These are phyloP conservation scores for Diorhabda elongata DNA, from an alignment of 1,140 invertebrate species.

Conservation along the genomic window DNA sequence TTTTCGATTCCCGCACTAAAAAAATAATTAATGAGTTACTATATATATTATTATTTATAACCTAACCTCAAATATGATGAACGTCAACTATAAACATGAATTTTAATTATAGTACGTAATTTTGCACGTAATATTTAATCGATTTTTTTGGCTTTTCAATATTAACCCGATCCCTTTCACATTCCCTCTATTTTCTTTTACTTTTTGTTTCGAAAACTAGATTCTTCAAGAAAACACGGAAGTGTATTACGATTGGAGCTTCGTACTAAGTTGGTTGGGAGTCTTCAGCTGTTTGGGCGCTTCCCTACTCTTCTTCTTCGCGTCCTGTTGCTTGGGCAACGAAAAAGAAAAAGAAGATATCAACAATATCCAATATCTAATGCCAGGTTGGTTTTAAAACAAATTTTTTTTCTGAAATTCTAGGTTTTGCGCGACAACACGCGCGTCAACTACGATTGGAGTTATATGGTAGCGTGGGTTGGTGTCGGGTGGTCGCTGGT, in stretches of 20 bases:
- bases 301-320: constrained; percentile 73
- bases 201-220: constrained; percentile 47
- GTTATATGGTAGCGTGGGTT: constrained; percentile 92
- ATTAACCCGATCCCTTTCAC: too few species aligned
- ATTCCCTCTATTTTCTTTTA: background rate
- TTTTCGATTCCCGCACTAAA: background rate
- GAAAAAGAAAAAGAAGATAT: constrained; percentile 63
- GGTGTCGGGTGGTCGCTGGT: constrained; percentile 84
- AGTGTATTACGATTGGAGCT: constrained; percentile 78
- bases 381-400: constrained; percentile 65
- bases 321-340: constrained; percentile 70
- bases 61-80: too few species aligned
- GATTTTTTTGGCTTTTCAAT: too few species aligned
- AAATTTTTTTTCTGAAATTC: constrained; percentile 29
- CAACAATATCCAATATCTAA: constrained; percentile 81
- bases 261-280: constrained; percentile 77
- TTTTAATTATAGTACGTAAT: too few species aligned
- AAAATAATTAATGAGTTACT: background rate
- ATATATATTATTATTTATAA: background rate
- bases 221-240: constrained; percentile 67
- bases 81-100: too few species aligned
- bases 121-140: too few species aligned
- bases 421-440: constrained; percentile 84
- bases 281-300: constrained; percentile 70
- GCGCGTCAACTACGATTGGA: constrained; percentile 89